Evolutionary conservation across 2,888 invertebrate genomes (phyloP).

Genomic region (Tipula lateralis): DNA sequence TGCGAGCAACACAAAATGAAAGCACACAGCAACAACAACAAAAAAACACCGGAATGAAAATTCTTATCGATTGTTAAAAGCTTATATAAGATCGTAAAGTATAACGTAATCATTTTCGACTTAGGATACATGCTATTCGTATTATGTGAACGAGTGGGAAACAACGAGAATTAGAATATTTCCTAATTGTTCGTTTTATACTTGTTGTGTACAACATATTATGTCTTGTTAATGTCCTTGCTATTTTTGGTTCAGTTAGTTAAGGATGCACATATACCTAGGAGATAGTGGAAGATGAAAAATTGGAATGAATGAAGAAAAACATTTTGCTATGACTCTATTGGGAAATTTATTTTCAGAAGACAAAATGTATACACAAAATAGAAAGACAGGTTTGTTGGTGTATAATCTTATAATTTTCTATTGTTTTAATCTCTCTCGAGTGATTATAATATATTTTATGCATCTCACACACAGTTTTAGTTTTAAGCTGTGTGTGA

Average conservation of each 20-base stretch:
- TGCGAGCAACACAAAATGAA: background rate
- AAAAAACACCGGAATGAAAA: background rate
- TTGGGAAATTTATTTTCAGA: background rate
- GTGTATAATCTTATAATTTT: background rate
- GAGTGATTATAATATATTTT: background rate
- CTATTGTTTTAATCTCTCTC: background rate
- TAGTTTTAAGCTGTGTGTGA: background rate
- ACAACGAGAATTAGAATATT: background rate
- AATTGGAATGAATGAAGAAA: background rate
- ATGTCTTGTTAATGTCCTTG: background rate
- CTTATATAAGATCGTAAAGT: background rate
- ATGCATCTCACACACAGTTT: background rate
- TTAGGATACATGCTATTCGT: background rate
- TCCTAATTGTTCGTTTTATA: background rate
- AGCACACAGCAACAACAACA: background rate
- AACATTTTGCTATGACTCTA: background rate
- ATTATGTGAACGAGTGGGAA: background rate
- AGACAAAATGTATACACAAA: background rate
- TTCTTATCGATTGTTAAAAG: background rate
- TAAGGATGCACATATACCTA: background rate
- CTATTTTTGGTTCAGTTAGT: background rate
- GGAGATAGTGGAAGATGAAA: background rate
- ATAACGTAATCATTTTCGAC: background rate
- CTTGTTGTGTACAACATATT: background rate
- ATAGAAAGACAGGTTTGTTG: background rate